Percentiles rank a stretch among this genome's conserved stretches.
Conservation (phyloP, 2,113 vertebrate species). For the Marcusenius ussheri region DNA sequence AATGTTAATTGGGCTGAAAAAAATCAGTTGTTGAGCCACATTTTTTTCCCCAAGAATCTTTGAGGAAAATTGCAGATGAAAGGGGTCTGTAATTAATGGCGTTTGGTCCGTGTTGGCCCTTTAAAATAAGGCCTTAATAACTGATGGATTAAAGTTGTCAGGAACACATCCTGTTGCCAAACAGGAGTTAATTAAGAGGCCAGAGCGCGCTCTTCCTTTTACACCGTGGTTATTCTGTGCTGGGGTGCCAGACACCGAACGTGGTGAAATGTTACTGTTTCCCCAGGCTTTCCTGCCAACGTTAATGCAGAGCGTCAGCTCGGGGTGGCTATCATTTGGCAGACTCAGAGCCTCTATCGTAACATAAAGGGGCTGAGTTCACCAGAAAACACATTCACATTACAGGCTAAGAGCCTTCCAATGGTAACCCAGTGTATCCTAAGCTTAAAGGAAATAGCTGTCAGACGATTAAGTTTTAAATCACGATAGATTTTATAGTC, state of each 20-base stretch:
- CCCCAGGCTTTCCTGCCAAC: background rate
- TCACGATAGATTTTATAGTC: background rate
- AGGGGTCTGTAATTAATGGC: slow-evolving; percentile 3
- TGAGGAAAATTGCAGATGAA: background rate
- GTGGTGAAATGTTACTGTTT: background rate
- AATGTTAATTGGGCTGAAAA: slow-evolving; percentile 9
- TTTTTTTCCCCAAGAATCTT: slow-evolving; percentile 4
- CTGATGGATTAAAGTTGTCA: slow-evolving; percentile 12
- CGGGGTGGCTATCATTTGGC: background rate
- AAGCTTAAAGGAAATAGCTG: background rate
- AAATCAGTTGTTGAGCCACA: background rate
- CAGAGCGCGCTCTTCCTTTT: background rate
- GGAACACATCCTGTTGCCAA: slow-evolving; percentile 12
- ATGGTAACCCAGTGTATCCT: background rate
- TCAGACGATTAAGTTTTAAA: background rate
- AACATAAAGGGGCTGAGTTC: background rate
- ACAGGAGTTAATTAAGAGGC: slow-evolving; percentile 13
- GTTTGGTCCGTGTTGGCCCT: background rate
- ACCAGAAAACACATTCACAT: background rate
- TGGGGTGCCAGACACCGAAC: background rate
- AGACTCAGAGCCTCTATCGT: background rate
- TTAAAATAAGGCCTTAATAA: slow-evolving; percentile 11
- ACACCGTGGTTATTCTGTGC: background rate
- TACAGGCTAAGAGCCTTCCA: background rate
- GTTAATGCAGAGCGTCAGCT: background rate